Percentiles rank a stretch among this genome's conserved stretches.
Evolutionary conservation across 2,797 vertebrate genomes (phyloP).

Genomic region (Anabacerthia variegaticeps): DNA sequence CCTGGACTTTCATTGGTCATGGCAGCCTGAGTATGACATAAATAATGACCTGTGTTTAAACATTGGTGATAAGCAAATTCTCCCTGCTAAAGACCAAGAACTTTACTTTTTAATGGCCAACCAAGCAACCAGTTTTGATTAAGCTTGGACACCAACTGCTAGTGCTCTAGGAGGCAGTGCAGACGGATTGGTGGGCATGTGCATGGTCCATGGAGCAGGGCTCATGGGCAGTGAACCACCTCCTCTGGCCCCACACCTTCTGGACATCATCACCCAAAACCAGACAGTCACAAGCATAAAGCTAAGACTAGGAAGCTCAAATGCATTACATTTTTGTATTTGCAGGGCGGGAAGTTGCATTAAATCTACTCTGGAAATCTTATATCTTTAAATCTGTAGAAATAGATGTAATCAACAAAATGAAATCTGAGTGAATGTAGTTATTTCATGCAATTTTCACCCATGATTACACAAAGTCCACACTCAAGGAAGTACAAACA

Average conservation of each 20-base stretch:
- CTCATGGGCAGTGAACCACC: background rate
- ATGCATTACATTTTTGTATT: background rate
- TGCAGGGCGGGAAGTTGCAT: accelerated
- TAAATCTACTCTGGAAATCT: background rate
- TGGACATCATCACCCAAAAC: background rate
- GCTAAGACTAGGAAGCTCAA: background rate
- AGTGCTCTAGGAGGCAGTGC: background rate
- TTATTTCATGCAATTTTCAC: background rate
- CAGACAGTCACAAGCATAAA: background rate
- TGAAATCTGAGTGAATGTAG: background rate
- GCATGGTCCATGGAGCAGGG: too few relatives aligned
- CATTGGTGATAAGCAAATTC: background rate
- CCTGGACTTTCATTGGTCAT: background rate
- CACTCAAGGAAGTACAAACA: background rate
- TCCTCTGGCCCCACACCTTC: background rate
- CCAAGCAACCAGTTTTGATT: background rate
- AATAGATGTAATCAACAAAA: background rate
- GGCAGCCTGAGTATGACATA: background rate
- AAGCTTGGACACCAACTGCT: background rate
- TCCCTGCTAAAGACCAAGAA: background rate
- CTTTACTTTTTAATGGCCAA: background rate
- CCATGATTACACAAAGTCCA: background rate
- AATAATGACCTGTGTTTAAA: background rate
- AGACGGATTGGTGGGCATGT: background rate
- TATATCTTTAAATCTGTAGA: background rate